Conservation (phyloP, 2,888 invertebrate genomes). For the Lordiphosa andalusiaca region DNA sequence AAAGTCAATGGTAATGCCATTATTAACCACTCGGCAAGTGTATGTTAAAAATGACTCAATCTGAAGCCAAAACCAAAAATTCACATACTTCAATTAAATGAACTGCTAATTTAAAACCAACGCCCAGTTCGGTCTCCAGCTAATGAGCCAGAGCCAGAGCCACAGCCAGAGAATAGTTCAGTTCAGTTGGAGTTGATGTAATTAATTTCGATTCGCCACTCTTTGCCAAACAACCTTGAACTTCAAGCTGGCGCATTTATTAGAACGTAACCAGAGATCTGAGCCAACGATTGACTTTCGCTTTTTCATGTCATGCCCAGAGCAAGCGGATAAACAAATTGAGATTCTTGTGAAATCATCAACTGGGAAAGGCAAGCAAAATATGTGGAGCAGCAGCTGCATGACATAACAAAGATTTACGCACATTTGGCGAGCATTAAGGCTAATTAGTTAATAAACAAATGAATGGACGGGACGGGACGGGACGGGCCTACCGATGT, state of each 20-base stretch:
- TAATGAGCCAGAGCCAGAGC: constrained; percentile 40
- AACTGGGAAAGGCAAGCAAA: constrained; percentile 3
- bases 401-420: constrained; percentile 47
- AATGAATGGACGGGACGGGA: too few relatives aligned
- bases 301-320: constrained; percentile 46
- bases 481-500: constrained; percentile 10
- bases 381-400: neutral
- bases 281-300: constrained; percentile 48
- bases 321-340: constrained; percentile 32
- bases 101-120: constrained; percentile 56
- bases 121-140: constrained; percentile 23
- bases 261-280: constrained; percentile 50
- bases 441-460: constrained; percentile 63
- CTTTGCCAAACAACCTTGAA: constrained; percentile 53
- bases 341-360: constrained; percentile 57
- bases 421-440: constrained; percentile 57
- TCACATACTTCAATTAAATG: constrained; percentile 30
- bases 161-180: constrained; percentile 44
- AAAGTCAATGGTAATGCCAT: neutral
- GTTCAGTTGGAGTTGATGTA: constrained; percentile 36
- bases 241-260: constrained; percentile 47
- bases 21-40: neutral
- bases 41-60: constrained; percentile 54
- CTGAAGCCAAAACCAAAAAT: constrained; percentile 25
- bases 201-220: constrained; percentile 69